Evolutionary conservation across 2,888 invertebrate species (phyloP).

Genomic region (Allacma fusca): DNA sequence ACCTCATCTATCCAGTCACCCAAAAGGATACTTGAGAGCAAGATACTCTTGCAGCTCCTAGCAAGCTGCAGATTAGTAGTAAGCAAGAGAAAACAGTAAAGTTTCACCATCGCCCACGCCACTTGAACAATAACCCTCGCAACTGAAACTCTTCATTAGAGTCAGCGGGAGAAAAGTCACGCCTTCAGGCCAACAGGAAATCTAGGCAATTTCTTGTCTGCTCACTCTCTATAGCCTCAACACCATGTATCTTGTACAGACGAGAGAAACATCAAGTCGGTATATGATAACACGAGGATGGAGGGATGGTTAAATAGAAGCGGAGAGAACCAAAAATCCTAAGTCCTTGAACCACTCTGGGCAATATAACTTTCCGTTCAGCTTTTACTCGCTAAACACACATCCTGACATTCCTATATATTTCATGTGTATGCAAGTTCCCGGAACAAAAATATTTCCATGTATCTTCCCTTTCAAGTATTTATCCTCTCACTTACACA

Average conservation of each 20-base stretch:
- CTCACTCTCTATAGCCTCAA: background rate
- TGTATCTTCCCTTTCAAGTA: background rate
- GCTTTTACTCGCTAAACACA: no score
- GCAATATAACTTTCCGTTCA: no score
- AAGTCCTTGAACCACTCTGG: no score
- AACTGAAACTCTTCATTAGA: constrained; percentile 36
- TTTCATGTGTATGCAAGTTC: no score
- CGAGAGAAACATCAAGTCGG: no score
- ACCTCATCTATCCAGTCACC: constrained; percentile 9
- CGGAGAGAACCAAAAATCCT: no score
- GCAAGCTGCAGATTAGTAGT: constrained; percentile 1
- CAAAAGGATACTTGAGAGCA: background rate
- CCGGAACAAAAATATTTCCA: no score
- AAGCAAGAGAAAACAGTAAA: constrained; percentile 29
- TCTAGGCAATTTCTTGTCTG: constrained; percentile 18
- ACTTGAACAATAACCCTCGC: constrained; percentile 25
- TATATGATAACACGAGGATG: no score
- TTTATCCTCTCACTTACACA: constrained; percentile 16
- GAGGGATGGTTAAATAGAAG: no score
- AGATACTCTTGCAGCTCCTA: background rate
- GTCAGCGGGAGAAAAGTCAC: constrained; percentile 20
- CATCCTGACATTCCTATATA: no score
- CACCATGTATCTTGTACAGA: background rate
- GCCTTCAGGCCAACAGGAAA: constrained; percentile 27
- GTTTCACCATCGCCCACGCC: constrained; percentile 22